phyloP scores from a whole-genome alignment of 2,797 vertebrate genomes.

The Sebastolobus alascanus region DNA sequence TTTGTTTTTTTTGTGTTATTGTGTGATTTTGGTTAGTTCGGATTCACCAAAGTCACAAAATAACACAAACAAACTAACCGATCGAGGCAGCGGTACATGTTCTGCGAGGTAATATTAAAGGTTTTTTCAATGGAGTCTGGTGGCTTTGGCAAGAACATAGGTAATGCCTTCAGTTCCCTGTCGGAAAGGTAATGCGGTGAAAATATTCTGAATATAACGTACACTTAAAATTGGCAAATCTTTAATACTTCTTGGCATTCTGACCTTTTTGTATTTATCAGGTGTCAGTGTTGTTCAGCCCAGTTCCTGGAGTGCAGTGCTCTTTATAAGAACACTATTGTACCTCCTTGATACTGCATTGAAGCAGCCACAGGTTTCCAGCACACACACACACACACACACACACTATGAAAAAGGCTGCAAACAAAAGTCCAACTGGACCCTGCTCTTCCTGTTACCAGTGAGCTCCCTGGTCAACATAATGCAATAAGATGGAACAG shows the following conservation, averaged over 20 bases:
- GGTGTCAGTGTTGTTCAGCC: neutral
- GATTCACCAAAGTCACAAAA: too few species aligned
- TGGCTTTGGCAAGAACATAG: too few species aligned
- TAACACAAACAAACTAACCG: too few species aligned
- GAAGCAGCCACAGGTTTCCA: slow-evolving; percentile 73
- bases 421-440: slow-evolving; percentile 10
- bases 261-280: neutral
- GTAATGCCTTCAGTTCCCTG: too few species aligned
- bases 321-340: slow-evolving; percentile 35
- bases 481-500: neutral
- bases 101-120: too few species aligned
- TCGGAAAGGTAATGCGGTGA: too few species aligned
- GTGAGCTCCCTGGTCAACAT: neutral
- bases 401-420: slow-evolving; percentile 10
- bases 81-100: too few species aligned
- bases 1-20: too few species aligned
- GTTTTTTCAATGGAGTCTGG: too few species aligned
- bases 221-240: too few species aligned
- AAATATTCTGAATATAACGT: too few species aligned
- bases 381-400: slow-evolving; percentile 22
- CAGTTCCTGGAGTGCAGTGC: slow-evolving; percentile 28
- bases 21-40: too few species aligned
- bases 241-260: neutral
- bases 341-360: slow-evolving; percentile 70
- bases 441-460: neutral